phyloP scores from a whole-genome alignment of 2,888 invertebrate genomes.

The Mythimna vitellina region DNA sequence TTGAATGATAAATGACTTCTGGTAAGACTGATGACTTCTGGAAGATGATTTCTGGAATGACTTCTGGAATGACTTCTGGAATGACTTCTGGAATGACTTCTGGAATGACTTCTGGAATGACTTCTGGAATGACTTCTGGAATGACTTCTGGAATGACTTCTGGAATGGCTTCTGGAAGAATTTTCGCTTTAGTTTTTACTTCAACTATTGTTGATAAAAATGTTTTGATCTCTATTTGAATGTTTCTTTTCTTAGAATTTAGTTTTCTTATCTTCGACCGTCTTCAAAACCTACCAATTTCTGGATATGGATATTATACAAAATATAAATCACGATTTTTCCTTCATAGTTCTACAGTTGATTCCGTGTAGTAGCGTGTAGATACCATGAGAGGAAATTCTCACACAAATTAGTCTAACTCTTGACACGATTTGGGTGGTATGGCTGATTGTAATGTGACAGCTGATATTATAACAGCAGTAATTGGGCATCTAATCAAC shows the following conservation, averaged over 20 bases:
- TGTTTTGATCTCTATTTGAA: background rate
- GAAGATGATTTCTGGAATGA: background rate
- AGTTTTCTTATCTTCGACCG: no score
- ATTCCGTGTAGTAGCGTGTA: background rate
- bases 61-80: background rate
- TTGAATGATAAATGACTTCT: conserved; percentile 6
- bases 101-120: background rate
- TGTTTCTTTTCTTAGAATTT: background rate
- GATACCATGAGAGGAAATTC: background rate
- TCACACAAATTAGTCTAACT: conserved; percentile 36
- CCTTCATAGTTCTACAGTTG: no score
- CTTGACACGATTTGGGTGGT: conserved; percentile 31
- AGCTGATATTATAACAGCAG: conserved; percentile 34
- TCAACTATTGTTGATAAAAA: background rate
- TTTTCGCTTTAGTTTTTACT: background rate
- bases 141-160: background rate
- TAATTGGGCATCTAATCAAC: conserved; percentile 52
- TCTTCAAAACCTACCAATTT: no score
- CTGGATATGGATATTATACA: no score
- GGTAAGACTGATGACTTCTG: no score
- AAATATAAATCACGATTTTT: no score
- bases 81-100: background rate
- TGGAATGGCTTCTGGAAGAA: background rate
- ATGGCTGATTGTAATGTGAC: conserved; percentile 53
- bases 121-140: background rate